Base-by-base conservation (phyloP, 2,797 vertebrate species). In the Sebastes kiyomatsui region DNA sequence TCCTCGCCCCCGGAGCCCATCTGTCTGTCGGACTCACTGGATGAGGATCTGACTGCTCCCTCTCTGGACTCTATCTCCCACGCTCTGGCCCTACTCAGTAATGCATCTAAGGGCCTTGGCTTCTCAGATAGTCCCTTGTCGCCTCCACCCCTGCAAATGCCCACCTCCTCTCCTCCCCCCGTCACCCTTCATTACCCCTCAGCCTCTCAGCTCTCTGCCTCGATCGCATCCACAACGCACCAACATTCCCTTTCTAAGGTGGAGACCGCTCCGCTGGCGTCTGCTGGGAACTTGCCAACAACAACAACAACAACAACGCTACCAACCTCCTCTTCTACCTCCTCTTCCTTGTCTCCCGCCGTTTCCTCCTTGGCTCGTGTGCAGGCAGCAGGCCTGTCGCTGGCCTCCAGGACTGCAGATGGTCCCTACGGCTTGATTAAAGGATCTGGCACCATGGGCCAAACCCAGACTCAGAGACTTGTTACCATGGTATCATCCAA, bases 41-140 rank as follows among this genome's bases (percentile, higher is more conserved):
- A 99, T 61, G 98, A 99, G 90, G 97, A 99, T 79, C 95, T 99
- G 76, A 96, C 96, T 2, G 96, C 97, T 8, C 97, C 97, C 59
- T 97, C 98, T 10, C 93, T 99, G 90, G 98, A 99, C 94, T 98
- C 98, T 64, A 96, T 99, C 87, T 97, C 98, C 20, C 97, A 99
- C 35, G 97, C 97, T 30, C 93, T 99, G 77, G 96, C 97, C 22
- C 96, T 97, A 82, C 97, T 99, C 88, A 98, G 97, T 92, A 97
- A 94, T 11, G 96, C 97, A 30, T 94, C 96, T 85, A 98, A 97
- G 91, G 96, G 96, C 69, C 90, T 96, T 56, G 92, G 96, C 38
- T 88, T 93, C 82, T 94, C 93, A 55, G 94, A 97, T 55, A 92
- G 94, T 72, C 85, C 96, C 23, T 84, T 97, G 90, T 93, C 97